Percentiles rank a stretch among this genome's conserved stretches.
Evolutionary conservation across 2,113 vertebrate species (phyloP).

Genomic region (Chaetodon trifascialis): DNA sequence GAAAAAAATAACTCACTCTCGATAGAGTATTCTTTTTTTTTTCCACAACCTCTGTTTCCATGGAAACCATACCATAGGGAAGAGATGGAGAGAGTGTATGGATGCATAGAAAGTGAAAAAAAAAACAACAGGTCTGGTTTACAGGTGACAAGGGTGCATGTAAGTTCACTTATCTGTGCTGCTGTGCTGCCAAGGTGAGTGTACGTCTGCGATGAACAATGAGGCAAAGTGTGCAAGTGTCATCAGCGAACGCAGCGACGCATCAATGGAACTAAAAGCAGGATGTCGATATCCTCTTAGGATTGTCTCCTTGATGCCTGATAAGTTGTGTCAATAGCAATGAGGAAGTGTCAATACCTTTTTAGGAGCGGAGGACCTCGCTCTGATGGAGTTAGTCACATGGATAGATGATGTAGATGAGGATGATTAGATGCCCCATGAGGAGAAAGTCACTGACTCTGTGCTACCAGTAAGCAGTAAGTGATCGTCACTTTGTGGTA

Average conservation of each 20-base stretch:
- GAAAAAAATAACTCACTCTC: constrained; percentile 69
- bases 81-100: constrained; percentile 40
- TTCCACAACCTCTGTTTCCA: constrained; percentile 73
- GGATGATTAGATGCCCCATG: constrained; percentile 32
- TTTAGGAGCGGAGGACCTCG: constrained; percentile 73
- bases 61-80: constrained; percentile 79
- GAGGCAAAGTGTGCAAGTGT: constrained; percentile 22
- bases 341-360: constrained; percentile 85
- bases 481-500: background rate
- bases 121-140: constrained; percentile 45
- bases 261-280: constrained; percentile 82
- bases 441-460: constrained; percentile 38
- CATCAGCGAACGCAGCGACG: constrained; percentile 70
- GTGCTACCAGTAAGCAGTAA: background rate
- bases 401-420: constrained; percentile 59
- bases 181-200: constrained; percentile 42
- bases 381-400: constrained; percentile 58
- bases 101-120: constrained; percentile 42
- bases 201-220: constrained; percentile 19
- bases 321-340: constrained; percentile 88
- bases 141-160: constrained; percentile 53
- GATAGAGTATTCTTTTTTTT: constrained; percentile 58
- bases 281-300: constrained; percentile 83
- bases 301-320: constrained; percentile 82
- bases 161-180: constrained; percentile 51